Evolutionary conservation across 2,797 vertebrate species (phyloP), one percentile per base, ranked within the genome.

Genomic region (Allobates femoralis): DNA sequence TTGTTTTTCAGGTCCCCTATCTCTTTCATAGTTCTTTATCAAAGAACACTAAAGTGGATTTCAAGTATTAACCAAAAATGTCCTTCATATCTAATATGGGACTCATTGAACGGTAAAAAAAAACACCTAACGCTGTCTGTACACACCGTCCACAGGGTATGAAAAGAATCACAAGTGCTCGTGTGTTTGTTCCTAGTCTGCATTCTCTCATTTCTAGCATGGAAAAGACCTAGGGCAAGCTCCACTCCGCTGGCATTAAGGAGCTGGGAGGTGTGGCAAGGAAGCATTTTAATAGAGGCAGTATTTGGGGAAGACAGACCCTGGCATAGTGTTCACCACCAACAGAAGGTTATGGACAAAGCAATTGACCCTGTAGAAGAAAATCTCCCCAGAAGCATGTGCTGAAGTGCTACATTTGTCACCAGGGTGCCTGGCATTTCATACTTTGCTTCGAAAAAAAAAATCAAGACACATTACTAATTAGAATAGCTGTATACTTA

Each of bases 361-460:
- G 58, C 76, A 84, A 75, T 75, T 66, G 79, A 67, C 83, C 67
- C 78, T 77, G 32, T 62, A n/a, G 71, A 55, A 67, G 60, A 55
- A 60, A 90, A 86, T 80, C 71, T 89, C 84, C 55, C 0, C 3
- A 84, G 50, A 8, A 0, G 37, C 85, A 66, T 90, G 92, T 92
- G 91, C 92, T 90, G 89, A 90, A 92, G 94, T 94, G 95, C 93
- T 95, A 96, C 94, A 95, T 97, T 95, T 94, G 95, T 95, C 95
- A 94, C 93, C 86, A 91, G 92, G 90, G 94, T 94, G 96, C 97
- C 94, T 96, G 97, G 95, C 96, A 98, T 97, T 98, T 98, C 96
- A 95, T 96, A 95, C 94, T 95, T 96, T 96, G 94, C 94, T 96
- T 96, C 94, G 91, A 96, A 96, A 96, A 89, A 51, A 86, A 64